Percentiles rank a stretch among this genome's conserved stretches.
These are phyloP conservation scores for Clarias magur DNA, from an alignment of 2,113 vertebrate genomes.

Conservation along the genomic window DNA sequence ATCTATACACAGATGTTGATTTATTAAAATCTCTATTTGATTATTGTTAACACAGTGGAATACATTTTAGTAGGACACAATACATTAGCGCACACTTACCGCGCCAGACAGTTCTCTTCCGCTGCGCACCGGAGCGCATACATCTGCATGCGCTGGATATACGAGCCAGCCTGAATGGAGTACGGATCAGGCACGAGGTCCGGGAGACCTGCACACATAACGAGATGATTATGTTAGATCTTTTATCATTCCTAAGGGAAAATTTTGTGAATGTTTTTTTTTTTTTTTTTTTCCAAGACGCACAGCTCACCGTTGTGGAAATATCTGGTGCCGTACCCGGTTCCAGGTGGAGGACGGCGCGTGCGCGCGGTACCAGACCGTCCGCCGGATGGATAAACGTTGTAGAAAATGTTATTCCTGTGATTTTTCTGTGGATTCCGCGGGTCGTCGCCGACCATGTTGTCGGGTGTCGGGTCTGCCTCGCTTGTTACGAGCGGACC, in stretches of 20 bases:
- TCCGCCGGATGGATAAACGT: conserved; percentile 64
- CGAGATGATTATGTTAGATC: neutral
- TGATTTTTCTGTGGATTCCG: conserved; percentile 67
- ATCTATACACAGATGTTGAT: neutral
- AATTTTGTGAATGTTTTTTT: no score
- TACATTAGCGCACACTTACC: conserved; percentile 60
- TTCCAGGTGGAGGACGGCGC: conserved; percentile 62
- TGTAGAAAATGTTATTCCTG: conserved; percentile 75
- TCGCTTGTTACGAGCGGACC: conserved; percentile 38
- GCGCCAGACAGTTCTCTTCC: conserved; percentile 82
- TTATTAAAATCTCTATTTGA: neutral
- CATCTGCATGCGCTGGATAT: conserved; percentile 80
- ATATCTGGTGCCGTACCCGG: conserved; percentile 73
- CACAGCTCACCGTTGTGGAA: conserved; percentile 75
- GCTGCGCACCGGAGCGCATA: conserved; percentile 81
- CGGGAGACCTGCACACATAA: conserved; percentile 72
- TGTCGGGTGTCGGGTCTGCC: conserved; percentile 35
- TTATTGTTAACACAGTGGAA: neutral
- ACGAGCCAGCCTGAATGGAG: conserved; percentile 80
- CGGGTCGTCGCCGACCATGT: conserved; percentile 72
- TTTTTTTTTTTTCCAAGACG: neutral
- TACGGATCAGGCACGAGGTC: conserved; percentile 81
- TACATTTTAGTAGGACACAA: neutral
- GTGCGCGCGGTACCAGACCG: conserved; percentile 54
- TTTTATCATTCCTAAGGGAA: neutral